Percentiles rank a stretch among this genome's conserved stretches.
phyloP scores from a whole-genome alignment of 2,797 vertebrate species.

The Gila robusta region DNA sequence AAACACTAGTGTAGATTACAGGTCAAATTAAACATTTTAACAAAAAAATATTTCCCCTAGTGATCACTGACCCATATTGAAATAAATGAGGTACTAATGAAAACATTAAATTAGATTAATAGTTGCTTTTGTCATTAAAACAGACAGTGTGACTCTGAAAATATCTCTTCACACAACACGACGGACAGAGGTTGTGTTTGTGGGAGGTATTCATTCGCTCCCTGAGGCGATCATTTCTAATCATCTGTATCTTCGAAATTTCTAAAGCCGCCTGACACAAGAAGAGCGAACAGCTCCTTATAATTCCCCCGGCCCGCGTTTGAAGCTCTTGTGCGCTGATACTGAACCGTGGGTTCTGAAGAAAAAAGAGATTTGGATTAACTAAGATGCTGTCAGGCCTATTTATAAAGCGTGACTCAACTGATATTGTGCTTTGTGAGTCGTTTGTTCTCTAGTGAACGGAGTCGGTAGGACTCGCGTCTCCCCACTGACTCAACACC shows the following conservation, averaged over 20 bases:
- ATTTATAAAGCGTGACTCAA: slow-evolving; percentile 39
- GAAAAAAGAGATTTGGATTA: slow-evolving; percentile 19
- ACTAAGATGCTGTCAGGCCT: slow-evolving; percentile 39
- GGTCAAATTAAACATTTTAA: slow-evolving; percentile 35
- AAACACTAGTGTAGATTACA: background rate
- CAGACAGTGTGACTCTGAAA: background rate
- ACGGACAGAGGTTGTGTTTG: slow-evolving; percentile 27
- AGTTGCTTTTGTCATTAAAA: slow-evolving; percentile 21
- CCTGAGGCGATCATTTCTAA: slow-evolving; percentile 29
- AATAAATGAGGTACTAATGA: slow-evolving; percentile 16
- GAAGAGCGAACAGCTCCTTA: slow-evolving; percentile 40
- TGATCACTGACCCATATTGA: slow-evolving; percentile 17
- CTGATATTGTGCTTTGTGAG: slow-evolving; percentile 34
- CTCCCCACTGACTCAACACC: slow-evolving; percentile 70
- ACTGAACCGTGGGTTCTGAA: slow-evolving; percentile 21
- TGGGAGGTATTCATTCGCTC: slow-evolving; percentile 32
- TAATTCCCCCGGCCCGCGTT: slow-evolving; percentile 22
- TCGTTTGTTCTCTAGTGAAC: slow-evolving; percentile 45
- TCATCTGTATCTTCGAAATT: slow-evolving; percentile 30
- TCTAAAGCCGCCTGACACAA: slow-evolving; percentile 32
- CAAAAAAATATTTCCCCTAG: slow-evolving; percentile 27
- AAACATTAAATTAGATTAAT: slow-evolving; percentile 19
- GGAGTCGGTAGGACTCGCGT: slow-evolving; percentile 65
- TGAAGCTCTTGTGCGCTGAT: slow-evolving; percentile 21
- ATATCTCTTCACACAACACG: background rate